phyloP scores from a whole-genome alignment of 1,140 invertebrate species.

The Drosophila melanica region DNA sequence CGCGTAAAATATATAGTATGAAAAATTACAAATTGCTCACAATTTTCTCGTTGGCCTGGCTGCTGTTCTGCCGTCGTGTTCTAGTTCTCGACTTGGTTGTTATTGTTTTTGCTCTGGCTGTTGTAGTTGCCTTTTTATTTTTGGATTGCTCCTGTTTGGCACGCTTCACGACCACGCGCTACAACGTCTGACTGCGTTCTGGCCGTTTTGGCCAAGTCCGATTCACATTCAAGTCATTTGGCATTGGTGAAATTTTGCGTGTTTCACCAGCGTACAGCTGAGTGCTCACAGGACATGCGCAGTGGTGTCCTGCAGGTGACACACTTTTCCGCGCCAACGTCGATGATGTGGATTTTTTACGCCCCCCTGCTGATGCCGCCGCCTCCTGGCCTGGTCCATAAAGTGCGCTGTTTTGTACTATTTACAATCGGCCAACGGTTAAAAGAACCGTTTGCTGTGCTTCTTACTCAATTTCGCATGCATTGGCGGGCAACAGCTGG shows the following conservation, averaged over 20 bases:
- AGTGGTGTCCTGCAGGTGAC: slow-evolving; percentile 60
- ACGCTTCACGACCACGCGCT: slow-evolving; percentile 70
- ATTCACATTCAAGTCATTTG: background rate
- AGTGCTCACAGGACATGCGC: slow-evolving; percentile 69
- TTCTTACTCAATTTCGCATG: slow-evolving; percentile 69
- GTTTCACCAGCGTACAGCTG: slow-evolving; percentile 43
- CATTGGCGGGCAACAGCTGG: slow-evolving; percentile 50
- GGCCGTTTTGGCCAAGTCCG: slow-evolving; percentile 14
- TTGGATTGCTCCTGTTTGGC: slow-evolving; percentile 11
- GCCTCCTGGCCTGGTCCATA: background rate
- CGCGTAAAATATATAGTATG: slow-evolving; percentile 59
- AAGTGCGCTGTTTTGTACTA: slow-evolving; percentile 41
- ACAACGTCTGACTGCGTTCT: slow-evolving; percentile 76
- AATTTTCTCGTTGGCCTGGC: slow-evolving; percentile 64
- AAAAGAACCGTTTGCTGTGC: slow-evolving; percentile 46
- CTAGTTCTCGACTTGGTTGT: slow-evolving; percentile 37
- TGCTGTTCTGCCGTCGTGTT: slow-evolving; percentile 54
- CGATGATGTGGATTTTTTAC: slow-evolving; percentile 61
- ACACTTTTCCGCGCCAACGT: slow-evolving; percentile 74
- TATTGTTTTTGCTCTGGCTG: slow-evolving; percentile 27
- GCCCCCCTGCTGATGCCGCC: background rate
- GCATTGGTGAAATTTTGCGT: slow-evolving; percentile 30
- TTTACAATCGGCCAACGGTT: slow-evolving; percentile 76
- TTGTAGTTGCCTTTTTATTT: slow-evolving; percentile 23
- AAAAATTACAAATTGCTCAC: slow-evolving; percentile 77